Evolutionary conservation across 2,113 vertebrate species (phyloP).

Genomic region (Epinephelus cyanopodus): DNA sequence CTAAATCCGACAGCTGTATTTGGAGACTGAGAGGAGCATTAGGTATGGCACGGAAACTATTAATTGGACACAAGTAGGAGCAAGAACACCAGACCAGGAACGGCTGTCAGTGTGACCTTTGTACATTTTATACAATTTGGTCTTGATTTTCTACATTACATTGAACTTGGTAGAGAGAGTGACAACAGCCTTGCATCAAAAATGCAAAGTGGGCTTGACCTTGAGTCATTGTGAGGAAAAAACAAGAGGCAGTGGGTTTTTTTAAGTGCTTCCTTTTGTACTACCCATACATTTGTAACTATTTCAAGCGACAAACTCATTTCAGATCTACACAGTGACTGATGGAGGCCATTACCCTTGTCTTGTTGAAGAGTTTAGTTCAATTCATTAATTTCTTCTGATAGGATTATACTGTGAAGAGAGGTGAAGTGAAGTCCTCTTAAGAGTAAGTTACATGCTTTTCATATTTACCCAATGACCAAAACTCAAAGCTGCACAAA

Average conservation of each 20-base stretch:
- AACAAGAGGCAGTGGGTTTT: not conserved
- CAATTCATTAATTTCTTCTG: not conserved
- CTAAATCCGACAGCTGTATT: slow-evolving; percentile 45
- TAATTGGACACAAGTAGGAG: slow-evolving; percentile 29
- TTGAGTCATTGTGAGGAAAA: slow-evolving; percentile 3
- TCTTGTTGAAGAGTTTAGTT: not conserved
- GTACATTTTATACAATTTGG: not conserved
- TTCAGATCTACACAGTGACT: slow-evolving; percentile 1
- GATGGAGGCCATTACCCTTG: not conserved
- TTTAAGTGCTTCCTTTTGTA: slow-evolving; percentile 10
- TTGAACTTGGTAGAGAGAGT: not conserved
- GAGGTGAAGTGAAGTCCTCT: too few relatives aligned
- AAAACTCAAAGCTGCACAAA: too few relatives aligned
- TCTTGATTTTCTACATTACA: slow-evolving; percentile 3
- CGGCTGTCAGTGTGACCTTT: slow-evolving; percentile 22
- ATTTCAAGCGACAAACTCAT: slow-evolving; percentile 7
- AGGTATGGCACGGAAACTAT: slow-evolving; percentile 36
- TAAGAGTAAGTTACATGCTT: too few relatives aligned
- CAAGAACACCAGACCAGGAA: slow-evolving; percentile 26
- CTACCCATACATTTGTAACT: slow-evolving; percentile 1
- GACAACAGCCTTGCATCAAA: not conserved
- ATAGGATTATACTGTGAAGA: not conserved
- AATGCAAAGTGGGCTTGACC: not conserved
- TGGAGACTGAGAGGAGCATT: slow-evolving; percentile 23
- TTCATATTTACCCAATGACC: too few relatives aligned